Conservation (phyloP, 2,113 vertebrate genomes). For the Vicugna pacos region DNA sequence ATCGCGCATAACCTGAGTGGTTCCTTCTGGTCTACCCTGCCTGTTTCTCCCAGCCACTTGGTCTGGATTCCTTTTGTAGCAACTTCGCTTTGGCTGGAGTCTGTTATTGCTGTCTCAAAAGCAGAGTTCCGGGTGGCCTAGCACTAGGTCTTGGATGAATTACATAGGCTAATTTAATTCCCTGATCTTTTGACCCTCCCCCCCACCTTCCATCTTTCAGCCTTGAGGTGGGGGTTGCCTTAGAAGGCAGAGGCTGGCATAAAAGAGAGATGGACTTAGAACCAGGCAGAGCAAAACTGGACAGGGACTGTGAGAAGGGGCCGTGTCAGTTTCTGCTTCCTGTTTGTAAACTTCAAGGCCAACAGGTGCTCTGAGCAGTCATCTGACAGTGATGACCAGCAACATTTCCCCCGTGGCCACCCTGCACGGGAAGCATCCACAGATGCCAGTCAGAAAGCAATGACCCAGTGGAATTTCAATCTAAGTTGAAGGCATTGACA, state of each 20-base stretch:
- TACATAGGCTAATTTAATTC: background rate
- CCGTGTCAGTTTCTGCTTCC: background rate
- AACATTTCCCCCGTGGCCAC: conserved; percentile 48
- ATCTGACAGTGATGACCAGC: conserved; percentile 75
- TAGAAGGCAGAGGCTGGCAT: background rate
- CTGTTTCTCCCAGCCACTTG: background rate
- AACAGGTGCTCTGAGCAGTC: conserved; percentile 60
- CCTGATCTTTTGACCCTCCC: background rate
- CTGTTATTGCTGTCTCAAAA: background rate
- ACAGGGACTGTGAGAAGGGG: background rate
- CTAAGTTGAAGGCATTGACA: conserved; percentile 58
- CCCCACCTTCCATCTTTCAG: background rate
- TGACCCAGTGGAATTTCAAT: conserved; percentile 73
- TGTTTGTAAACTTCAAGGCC: conserved; percentile 44
- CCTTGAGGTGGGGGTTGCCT: background rate
- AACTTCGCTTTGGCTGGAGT: background rate
- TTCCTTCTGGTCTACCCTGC: background rate
- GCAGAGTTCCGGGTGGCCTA: background rate
- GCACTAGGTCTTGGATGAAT: background rate
- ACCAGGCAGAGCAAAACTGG: background rate
- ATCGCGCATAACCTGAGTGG: accelerated
- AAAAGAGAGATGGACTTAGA: background rate
- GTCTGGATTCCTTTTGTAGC: background rate
- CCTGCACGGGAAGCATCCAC: conserved; percentile 6
- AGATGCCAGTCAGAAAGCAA: conserved; percentile 80